Conservation (phyloP, 2,797 vertebrate genomes). For the Podargus strigoides region DNA sequence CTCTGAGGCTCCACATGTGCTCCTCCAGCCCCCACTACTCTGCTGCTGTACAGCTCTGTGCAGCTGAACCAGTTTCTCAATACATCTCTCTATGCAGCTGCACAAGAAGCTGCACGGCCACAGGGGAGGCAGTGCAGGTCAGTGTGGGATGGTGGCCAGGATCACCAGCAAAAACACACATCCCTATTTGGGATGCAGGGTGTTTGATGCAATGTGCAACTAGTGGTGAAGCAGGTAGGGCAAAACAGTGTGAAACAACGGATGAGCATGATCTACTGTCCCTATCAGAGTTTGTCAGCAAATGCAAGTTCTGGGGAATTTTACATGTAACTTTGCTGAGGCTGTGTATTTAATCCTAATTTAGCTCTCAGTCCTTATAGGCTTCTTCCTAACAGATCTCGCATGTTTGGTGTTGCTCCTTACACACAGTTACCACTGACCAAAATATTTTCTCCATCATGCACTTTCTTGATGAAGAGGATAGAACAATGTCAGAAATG, state of each 20-base stretch:
- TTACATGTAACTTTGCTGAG: not conserved
- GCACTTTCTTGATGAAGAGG: not conserved
- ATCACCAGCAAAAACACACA: not conserved
- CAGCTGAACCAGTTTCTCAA: not conserved
- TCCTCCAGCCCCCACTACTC: fast-evolving
- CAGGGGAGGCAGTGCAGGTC: not conserved
- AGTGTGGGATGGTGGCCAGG: not conserved
- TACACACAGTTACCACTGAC: not conserved
- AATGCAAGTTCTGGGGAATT: not conserved
- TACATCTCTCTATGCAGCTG: not conserved
- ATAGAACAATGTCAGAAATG: not conserved
- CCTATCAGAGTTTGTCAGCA: not conserved
- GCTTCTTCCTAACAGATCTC: not conserved
- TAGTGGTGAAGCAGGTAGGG: not conserved
- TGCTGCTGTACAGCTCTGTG: fast-evolving
- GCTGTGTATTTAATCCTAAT: not conserved
- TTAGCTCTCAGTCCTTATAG: not conserved
- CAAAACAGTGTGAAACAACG: not conserved
- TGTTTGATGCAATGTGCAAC: not conserved
- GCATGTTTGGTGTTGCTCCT: not conserved
- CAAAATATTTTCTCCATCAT: not conserved
- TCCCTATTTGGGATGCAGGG: not conserved
- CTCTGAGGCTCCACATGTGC: fast-evolving
- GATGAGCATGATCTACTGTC: not conserved
- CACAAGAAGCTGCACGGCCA: not conserved